Conservation (phyloP, 2,113 vertebrate genomes). For the Pterophyllum scalare region DNA sequence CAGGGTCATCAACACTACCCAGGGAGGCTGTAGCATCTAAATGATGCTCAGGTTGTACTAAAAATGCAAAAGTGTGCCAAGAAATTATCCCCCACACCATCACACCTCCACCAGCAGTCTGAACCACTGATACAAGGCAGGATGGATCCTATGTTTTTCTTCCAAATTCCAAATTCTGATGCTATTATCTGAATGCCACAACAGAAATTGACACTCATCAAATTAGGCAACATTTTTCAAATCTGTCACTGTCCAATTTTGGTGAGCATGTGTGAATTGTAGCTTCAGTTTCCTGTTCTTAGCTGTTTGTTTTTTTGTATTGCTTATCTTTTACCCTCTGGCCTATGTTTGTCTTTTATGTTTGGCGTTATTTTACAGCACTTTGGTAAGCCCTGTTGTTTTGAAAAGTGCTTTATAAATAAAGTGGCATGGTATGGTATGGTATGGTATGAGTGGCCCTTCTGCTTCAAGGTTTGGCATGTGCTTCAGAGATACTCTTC, state of each 20-base stretch:
- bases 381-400: no score
- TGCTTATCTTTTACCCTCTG: no score
- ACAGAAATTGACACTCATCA: background rate
- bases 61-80: no score
- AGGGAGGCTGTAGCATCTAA: no score
- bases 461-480: background rate
- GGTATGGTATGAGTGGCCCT: background rate
- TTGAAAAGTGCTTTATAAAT: no score
- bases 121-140: accelerated
- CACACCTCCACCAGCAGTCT: background rate
- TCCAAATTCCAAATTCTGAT: background rate
- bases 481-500: background rate
- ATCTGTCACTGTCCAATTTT: background rate
- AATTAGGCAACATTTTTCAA: background rate
- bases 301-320: background rate
- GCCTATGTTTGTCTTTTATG: no score
- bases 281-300: background rate
- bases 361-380: no score
- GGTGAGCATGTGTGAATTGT: background rate
- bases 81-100: no score
- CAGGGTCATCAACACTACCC: background rate
- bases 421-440: no score
- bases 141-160: background rate
- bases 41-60: no score
- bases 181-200: background rate